These are phyloP conservation scores for Cephus cinctus DNA, from an alignment of 1,140 invertebrate genomes.

Conservation along the genomic window DNA sequence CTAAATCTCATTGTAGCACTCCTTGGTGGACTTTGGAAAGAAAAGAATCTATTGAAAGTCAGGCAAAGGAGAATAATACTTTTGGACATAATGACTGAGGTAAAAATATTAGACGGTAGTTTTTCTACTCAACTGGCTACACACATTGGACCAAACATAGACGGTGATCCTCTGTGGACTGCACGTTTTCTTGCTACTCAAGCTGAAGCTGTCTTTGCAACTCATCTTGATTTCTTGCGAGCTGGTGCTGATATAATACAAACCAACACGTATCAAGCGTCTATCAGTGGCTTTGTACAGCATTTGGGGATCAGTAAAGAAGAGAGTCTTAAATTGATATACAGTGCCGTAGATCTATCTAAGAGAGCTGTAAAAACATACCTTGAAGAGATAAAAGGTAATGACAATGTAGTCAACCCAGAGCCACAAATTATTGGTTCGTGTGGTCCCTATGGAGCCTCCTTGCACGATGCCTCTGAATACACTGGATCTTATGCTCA, in stretches of 20 bases:
- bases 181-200: constrained; percentile 71
- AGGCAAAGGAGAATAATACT: no score
- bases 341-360: constrained; percentile 68
- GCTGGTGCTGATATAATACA: constrained; percentile 83
- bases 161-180: constrained; percentile 80
- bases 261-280: constrained; percentile 88
- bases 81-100: no score
- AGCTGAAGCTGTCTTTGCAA: constrained; percentile 69
- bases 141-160: constrained; percentile 67
- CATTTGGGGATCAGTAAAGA: constrained; percentile 65
- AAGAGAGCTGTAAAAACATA: constrained; percentile 61
- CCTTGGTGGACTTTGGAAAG: no score
- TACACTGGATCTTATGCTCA: constrained; percentile 83
- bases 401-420: constrained; percentile 16
- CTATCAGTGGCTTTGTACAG: constrained; percentile 73
- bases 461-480: constrained; percentile 84
- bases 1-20: no score
- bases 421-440: constrained; percentile 73
- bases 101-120: constrained; percentile 73
- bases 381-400: constrained; percentile 50
- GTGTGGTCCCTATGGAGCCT: constrained; percentile 88
- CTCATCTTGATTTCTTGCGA: constrained; percentile 76
- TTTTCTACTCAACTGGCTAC: constrained; percentile 75
- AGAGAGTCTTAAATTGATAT: constrained; percentile 68
- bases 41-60: no score